phyloP scores from a whole-genome alignment of 2,888 invertebrate species.

The Arge pagana region DNA sequence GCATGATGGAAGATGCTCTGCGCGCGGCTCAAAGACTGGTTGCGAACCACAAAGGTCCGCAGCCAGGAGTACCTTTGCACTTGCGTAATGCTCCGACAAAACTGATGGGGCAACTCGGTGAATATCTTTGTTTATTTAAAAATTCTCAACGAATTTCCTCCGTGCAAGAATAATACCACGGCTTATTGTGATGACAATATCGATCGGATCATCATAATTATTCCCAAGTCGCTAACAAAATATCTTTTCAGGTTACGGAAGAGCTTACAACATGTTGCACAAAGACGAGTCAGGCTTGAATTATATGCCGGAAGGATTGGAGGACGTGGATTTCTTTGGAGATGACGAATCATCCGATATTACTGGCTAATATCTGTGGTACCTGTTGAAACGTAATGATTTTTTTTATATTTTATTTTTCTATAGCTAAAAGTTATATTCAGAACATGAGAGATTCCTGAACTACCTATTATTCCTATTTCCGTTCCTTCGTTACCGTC shows the following conservation, averaged over 20 bases:
- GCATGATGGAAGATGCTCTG: conserved; percentile 62
- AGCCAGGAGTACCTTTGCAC: conserved; percentile 78
- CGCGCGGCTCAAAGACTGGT: conserved; percentile 67
- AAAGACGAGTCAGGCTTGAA: conserved; percentile 63
- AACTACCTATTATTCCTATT: too few relatives aligned
- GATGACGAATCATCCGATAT: conserved; percentile 11
- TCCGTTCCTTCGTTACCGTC: neutral
- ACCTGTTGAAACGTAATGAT: neutral
- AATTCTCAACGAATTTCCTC: too few relatives aligned
- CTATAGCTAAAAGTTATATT: too few relatives aligned
- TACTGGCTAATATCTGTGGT: conserved; percentile 5
- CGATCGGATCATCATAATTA: too few relatives aligned
- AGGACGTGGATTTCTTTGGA: conserved; percentile 65
- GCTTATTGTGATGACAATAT: too few relatives aligned
- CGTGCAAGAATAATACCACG: too few relatives aligned
- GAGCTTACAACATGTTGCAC: conserved; percentile 64
- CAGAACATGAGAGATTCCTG: too few relatives aligned
- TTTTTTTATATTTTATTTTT: neutral
- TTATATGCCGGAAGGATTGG: conserved; percentile 73
- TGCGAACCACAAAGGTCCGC: conserved; percentile 67
- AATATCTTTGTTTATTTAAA: conserved; percentile 25
- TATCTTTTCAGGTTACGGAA: conserved; percentile 69
- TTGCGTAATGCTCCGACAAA: conserved; percentile 80
- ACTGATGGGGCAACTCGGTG: conserved; percentile 76
- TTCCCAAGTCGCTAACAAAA: too few relatives aligned